phyloP scores from a whole-genome alignment of 2,888 invertebrate genomes.

The Caenorhabditis afra region DNA sequence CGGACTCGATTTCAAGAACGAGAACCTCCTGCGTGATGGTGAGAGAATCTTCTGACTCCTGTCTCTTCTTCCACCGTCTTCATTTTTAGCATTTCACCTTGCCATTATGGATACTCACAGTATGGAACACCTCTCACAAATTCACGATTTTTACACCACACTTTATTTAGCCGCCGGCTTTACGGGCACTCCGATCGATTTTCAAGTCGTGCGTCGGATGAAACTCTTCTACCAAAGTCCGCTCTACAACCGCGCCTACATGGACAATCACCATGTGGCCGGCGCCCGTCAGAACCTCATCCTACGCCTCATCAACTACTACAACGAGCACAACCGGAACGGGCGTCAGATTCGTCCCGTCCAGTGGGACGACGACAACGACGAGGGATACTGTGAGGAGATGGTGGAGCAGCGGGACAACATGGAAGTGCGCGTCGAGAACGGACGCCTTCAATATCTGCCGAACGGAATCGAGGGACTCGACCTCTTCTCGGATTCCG shows the following conservation, averaged over 20 bases:
- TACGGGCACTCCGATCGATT: not conserved
- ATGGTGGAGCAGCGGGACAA: not conserved
- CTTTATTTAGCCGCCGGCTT: not conserved
- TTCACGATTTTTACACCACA: not conserved
- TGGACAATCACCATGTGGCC: not conserved
- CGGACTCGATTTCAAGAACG: conserved; percentile 10
- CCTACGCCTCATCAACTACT: conserved; percentile 16
- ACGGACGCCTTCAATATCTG: conserved; percentile 2
- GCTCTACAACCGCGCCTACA: conserved; percentile 10
- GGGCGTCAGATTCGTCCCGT: conserved; percentile 14
- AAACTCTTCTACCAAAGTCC: conserved; percentile 15
- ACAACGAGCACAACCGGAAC: not conserved
- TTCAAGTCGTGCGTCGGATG: no score
- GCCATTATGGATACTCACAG: conserved; percentile 14
- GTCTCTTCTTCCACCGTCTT: not conserved
- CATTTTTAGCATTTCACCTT: conserved; percentile 22
- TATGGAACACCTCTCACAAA: not conserved
- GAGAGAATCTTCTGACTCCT: not conserved
- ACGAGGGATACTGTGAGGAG: conserved; percentile 24
- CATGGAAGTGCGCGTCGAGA: not conserved
- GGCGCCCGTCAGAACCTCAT: not conserved
- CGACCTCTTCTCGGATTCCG: not conserved
- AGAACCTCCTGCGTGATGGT: conserved; percentile 20
- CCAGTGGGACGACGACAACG: conserved; percentile 5
- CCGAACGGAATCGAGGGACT: not conserved